Conservation (phyloP, 2,797 vertebrate species). For the Protonibea diacanthus region DNA sequence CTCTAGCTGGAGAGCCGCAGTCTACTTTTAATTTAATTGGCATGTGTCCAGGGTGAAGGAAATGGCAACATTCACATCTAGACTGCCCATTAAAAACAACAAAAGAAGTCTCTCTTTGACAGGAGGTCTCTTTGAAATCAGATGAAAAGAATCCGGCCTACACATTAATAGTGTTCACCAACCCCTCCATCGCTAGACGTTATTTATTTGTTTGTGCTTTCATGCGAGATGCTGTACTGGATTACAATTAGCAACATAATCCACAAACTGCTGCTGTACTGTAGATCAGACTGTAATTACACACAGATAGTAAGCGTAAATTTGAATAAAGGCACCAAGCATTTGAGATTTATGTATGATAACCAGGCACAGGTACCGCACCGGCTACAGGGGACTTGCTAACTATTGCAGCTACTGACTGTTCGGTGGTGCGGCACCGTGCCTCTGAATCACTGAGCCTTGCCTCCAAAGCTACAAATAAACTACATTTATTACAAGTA, state of each 20-base stretch:
- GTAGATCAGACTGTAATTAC: background rate
- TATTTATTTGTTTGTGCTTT: slow-evolving; percentile 24
- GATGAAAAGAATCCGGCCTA: slow-evolving; percentile 42
- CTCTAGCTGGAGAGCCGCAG: slow-evolving; percentile 6
- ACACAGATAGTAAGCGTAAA: background rate
- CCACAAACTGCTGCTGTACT: background rate
- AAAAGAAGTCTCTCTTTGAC: slow-evolving; percentile 27
- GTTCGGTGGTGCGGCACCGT: no score
- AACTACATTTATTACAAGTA: no score
- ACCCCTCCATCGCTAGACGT: background rate
- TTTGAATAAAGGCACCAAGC: background rate
- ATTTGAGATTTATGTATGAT: background rate
- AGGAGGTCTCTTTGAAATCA: slow-evolving; percentile 47
- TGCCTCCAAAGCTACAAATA: no score
- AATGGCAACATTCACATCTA: slow-evolving; percentile 20
- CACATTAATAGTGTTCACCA: background rate
- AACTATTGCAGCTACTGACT: no score
- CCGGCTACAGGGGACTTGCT: no score
- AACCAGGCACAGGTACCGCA: background rate
- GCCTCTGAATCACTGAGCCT: no score
- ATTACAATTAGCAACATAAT: slow-evolving; percentile 27
- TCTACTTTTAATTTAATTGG: slow-evolving; percentile 45
- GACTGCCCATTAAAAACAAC: slow-evolving; percentile 43
- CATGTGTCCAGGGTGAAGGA: slow-evolving; percentile 24
- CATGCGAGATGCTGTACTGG: background rate